Evolutionary conservation across 2,797 vertebrate genomes (phyloP), one percentile per base, ranked within the genome.

Genomic region (Xiphophorus birchmanni): DNA sequence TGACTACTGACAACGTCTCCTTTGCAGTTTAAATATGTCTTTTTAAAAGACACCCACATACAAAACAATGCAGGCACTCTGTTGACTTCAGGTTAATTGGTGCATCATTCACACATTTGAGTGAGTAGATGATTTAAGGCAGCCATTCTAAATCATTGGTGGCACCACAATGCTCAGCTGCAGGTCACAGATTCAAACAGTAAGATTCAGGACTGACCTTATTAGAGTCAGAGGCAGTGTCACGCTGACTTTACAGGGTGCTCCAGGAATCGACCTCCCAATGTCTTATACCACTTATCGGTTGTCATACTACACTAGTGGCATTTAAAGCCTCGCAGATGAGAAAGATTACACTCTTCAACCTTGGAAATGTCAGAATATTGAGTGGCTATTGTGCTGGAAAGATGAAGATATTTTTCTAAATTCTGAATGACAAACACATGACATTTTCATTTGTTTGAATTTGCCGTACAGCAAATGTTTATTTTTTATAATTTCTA

Each of bases 201-300:
- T 79, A 75, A 52, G 45, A n/a, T 78, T 74, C 58, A 82, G 75
- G 79, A 78, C 18, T 87, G 89, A 90, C 89, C 88, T 90, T 82
- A 88, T 86, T 83, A 83, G 63, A 86, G 84, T 77, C 23, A 23
- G 18, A 42, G 75, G 84, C 84, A 79, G 75, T 84, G 86, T 87
- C 81, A 73, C 74, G 73, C 82, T 72, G 75, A 76, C 81, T 81
- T 87, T 71, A 88, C 72, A 73, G 48, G 54, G 44, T 75, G 74
- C 82, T 77, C 65, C 71, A 78, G 77, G 81, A 80, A 84, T 80
- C 23, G 21, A 80, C 82, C 81, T 76, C 69, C 32, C 67, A 52
- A 73, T 81, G 83, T 88, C 75, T 83, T 74, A 52, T 77, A 80
- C 84, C 83, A 82, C 82, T 83, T 77, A 82, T 73, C 77, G 63